These are phyloP conservation scores for Heteromormyrus szaboi DNA, from an alignment of 2,797 vertebrate species.

Conservation along the genomic window DNA sequence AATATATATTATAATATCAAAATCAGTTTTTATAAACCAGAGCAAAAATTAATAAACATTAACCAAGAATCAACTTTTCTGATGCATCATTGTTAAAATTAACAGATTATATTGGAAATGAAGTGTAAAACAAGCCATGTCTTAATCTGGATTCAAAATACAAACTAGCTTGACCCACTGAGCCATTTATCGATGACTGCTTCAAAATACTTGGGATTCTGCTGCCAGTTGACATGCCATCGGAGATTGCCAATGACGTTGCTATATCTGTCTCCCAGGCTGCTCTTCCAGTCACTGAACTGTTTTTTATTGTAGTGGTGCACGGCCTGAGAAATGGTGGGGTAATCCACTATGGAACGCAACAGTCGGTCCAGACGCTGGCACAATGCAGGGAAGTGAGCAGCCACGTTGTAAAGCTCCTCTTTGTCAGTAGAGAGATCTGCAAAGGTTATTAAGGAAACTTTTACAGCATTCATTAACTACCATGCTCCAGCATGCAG, in stretches of 20 bases:
- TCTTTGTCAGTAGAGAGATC: constrained; percentile 78
- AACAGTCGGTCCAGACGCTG: constrained; percentile 70
- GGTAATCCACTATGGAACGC: constrained; percentile 74
- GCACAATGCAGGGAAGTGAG: constrained; percentile 58
- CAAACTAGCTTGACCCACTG: background rate
- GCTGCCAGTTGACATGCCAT: constrained; percentile 87
- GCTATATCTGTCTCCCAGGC: constrained; percentile 76
- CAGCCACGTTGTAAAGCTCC: constrained; percentile 75
- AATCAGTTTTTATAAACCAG: background rate
- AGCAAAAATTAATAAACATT: background rate
- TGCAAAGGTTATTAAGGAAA: constrained; percentile 43
- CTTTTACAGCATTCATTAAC: background rate
- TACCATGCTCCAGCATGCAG: background rate
- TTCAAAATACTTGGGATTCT: constrained; percentile 62
- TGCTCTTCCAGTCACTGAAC: constrained; percentile 74
- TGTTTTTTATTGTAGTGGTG: constrained; percentile 80
- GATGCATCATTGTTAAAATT: background rate
- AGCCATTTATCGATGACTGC: constrained; percentile 78
- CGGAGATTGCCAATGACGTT: constrained; percentile 77
- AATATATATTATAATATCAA: background rate
- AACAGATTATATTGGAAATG: background rate
- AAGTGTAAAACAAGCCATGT: background rate
- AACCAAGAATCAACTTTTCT: background rate
- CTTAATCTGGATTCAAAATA: background rate
- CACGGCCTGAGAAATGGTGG: constrained; percentile 72